Evolutionary conservation across 1,140 invertebrate genomes (phyloP), one percentile per base, ranked within the genome.

Genomic region (Apis cerana): DNA sequence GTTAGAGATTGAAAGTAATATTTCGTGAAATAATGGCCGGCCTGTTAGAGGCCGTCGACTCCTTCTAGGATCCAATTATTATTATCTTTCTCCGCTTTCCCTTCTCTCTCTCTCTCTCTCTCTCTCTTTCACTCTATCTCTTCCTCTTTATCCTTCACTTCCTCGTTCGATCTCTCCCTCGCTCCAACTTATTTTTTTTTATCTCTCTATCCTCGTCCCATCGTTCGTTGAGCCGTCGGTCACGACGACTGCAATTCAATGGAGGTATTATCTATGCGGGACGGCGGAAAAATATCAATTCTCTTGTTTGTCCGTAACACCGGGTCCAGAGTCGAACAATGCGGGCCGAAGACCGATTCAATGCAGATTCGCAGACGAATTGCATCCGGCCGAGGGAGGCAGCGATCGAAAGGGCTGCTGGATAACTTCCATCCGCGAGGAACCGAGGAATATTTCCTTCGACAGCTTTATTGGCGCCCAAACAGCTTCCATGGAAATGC

Each of bases 201-300:
- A 19, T 21, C n/a, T 56, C 12, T 54, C n/a, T 43, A 43, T 43
- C 33, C 33, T 7, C 27, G 19, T 68, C 5, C 48, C 23, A 15
- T 43, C 67, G 17, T 59, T 68, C 64, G 76, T 71, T 80, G 27
- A 74, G 23, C 82, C 70, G 74, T 80, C 58, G 76, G 48, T 74
- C 64, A 33, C 23, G 72, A 87, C 76, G 75, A 80, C 58, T 74
- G 62, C 72, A 71, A 88, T 88, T 88, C 87, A 88, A 88, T 88
- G n/a, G 74, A 21, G 65, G 83, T 77, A 88, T 88, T 88, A 88
- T 88, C 87, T 85, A 83, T 85, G 74, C 67, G 59, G 83, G 79
- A 52, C 80, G 81, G 75, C 84, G 86, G 87, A 88, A 88, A 87
- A 88, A 88, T 88, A 88, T 88, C 86, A 88, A 88, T 88, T 70